Evolutionary conservation across 1,140 invertebrate genomes (phyloP), one percentile per base, ranked within the genome.

Genomic region (Drosophila micromelanica): DNA sequence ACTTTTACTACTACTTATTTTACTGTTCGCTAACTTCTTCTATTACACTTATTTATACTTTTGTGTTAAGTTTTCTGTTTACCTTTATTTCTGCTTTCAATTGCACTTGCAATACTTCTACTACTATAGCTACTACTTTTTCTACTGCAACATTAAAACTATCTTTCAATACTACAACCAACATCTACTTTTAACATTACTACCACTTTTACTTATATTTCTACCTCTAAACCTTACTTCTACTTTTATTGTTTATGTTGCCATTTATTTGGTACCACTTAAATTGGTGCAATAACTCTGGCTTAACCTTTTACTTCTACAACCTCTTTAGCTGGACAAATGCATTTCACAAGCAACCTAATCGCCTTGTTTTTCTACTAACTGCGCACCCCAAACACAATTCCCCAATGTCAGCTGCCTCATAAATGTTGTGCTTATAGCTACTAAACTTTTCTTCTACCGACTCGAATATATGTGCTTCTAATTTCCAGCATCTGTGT

Each of bases 401-500:
- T 17, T 17, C 17, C 13, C 23, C 23, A 23, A 11, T 46, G 17
- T 46, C 17, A 46, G 43, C 17, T 46, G 13, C 13, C 23, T 45
- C 6, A 27, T 45, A 32, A 5, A 27, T 27, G 38, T 32, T 30
- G 8, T 23, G 12, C 37, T 23, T 32, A 15, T 57, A 27, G 20
- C 40, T 43, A 15, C 40, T 45, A n/a, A 57, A 45, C 55, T 30
- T 32, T 54, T 35, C 12, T 11, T 30, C 37, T 17, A 13, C 13
- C n/a, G 37, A 32, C 20, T 27, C 11, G 27, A n/a, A 62, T 49
- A n/a, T 20, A 13, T 45, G 23, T 57, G n/a, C 40, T 43, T 51
- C 30, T 49, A 52, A 51, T 72, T 57, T 65, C 13, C 43, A 65
- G 62, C 69, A 72, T 59, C 69, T 72, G 62, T 72, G 59, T 62